Base-by-base conservation (phyloP, 2,888 invertebrate species). In the Ptychoptera contaminata region DNA sequence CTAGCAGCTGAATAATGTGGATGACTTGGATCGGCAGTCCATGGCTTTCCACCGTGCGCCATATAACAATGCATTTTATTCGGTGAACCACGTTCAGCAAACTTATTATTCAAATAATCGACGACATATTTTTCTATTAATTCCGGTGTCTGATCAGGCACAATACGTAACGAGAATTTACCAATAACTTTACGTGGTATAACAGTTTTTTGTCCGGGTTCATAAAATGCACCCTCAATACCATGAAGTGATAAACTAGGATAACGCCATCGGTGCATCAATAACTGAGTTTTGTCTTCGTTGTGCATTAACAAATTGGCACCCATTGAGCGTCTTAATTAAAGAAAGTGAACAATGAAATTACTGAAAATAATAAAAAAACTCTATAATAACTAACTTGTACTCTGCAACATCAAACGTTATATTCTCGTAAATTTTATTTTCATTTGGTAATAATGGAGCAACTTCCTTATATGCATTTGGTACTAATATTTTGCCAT, bases 191-290 rank as follows among this genome's bases (percentile, higher is more conserved):
- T 87, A 39, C 81, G 75, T 0, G 91, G 91, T 56, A 92, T 96
- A 0, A 97, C 94, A 44, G 97, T 97, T 63, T 97, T 97, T 15
- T 83, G 81, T 11, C 97, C 97, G 1, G 85, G 74, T 51, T 88
- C 94, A 61, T 82, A 82, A 59, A 94, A 94, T 7, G 96, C 96
- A 30, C 80, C 94, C 69, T 97, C 92, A 57, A 96, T 87, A 36
- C 94, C 96, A 63, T 98, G 97, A 40, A 97, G 69, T 0, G 96
- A 96, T 8, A 97, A 71, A 43, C 84, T 83, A 2, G 97, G 97
- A 60, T 79, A 85, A 44, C 97, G 76, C 97, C 97, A 98, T 48
- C 97, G 77, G 60, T 87, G 83, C 91, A 93, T 92, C 53, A 98
- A 65, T 12, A 93, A 68, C 56, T 86, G 73, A 41, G 76, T 79